These are phyloP conservation scores for Balaenoptera acutorostrata DNA, from an alignment of 2,113 vertebrate species.

Conservation along the genomic window DNA sequence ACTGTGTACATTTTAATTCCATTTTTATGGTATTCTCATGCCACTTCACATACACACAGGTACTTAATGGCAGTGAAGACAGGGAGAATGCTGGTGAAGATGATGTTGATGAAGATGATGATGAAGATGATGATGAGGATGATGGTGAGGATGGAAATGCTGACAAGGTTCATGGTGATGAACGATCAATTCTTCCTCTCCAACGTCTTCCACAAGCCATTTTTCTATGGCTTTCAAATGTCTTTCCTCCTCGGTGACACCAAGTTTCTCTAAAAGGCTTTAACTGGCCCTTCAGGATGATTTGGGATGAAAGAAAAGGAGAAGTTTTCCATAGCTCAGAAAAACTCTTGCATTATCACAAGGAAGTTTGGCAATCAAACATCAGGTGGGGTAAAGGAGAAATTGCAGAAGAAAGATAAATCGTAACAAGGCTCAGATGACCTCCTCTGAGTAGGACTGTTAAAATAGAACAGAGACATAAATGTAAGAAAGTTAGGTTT, in stretches of 20 bases:
- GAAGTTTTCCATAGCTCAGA: not conserved
- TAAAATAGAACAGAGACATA: conserved; percentile 67
- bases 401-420: conserved; percentile 54
- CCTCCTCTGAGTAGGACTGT: conserved; percentile 23
- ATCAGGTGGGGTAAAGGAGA: conserved; percentile 32
- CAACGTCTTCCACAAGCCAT: not conserved
- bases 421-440: conserved; percentile 44
- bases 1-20: not conserved
- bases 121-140: not conserved
- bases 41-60: not conserved
- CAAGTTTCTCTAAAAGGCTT: not conserved
- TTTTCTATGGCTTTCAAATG: not conserved
- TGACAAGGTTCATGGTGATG: not conserved
- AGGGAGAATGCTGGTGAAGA: not conserved
- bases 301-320: not conserved
- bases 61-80: not conserved
- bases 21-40: not conserved
- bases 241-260: not conserved
- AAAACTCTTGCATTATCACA: not conserved
- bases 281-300: not conserved
- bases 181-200: not conserved
- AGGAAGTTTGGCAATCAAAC: conserved; percentile 22
- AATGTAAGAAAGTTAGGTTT: conserved; percentile 74
- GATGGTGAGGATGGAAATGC: no score
- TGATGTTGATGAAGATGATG: not conserved